These are phyloP conservation scores for Tetragnatha montana DNA, from an alignment of 2,888 invertebrate species.

Conservation along the genomic window DNA sequence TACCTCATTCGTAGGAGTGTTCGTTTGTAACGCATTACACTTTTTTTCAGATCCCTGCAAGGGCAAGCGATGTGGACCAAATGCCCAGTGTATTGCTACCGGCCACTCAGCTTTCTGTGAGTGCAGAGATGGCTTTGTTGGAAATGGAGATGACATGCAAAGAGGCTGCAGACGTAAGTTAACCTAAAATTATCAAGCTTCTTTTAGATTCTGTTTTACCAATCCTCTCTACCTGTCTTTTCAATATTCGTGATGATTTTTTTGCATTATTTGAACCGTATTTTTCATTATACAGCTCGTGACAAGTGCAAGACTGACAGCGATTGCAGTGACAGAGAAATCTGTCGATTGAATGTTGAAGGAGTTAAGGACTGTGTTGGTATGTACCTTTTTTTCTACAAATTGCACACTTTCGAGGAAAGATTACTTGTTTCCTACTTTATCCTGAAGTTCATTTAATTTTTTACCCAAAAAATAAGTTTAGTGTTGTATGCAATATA, in stretches of 20 bases:
- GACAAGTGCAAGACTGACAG: conserved; percentile 87
- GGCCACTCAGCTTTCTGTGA: conserved; percentile 92
- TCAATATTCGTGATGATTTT: neutral
- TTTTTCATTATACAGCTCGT: conserved; percentile 81
- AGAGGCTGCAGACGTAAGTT: conserved; percentile 81
- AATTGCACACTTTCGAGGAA: neutral
- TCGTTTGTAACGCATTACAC: neutral
- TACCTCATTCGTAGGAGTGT: neutral
- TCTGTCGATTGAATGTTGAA: conserved; percentile 79
- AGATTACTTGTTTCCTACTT: neutral
- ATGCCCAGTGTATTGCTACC: conserved; percentile 91
- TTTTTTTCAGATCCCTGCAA: conserved; percentile 72
- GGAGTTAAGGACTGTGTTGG: conserved; percentile 72
- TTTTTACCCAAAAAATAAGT: neutral
- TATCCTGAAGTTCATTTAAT: neutral
- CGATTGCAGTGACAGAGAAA: conserved; percentile 90
- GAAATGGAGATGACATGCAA: conserved; percentile 87
- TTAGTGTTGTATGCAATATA: neutral
- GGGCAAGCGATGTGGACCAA: conserved; percentile 84
- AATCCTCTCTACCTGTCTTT: neutral
- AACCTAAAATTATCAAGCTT: neutral
- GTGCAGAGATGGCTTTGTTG: conserved; percentile 86
- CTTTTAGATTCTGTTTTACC: neutral
- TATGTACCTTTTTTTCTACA: conserved; percentile 24
- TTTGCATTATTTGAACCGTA: neutral